Base-by-base conservation (phyloP, 2,797 vertebrate genomes). In the Potorous gilbertii region DNA sequence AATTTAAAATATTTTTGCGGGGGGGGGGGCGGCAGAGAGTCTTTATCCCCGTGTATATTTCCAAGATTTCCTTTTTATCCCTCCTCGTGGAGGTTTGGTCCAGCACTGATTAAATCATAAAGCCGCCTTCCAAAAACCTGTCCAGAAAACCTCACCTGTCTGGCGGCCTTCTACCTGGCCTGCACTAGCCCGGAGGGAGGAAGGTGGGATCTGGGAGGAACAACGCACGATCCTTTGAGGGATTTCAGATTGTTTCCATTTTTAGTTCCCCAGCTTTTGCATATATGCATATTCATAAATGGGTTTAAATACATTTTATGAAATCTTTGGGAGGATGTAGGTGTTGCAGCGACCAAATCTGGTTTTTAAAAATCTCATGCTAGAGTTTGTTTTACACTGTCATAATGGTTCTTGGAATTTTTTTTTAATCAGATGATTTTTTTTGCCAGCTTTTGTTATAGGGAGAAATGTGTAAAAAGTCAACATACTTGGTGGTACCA, bases 241-340 rank as follows among this genome's bases (percentile, higher is more conserved):
- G 16, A 93, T 95, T 81, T 97, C n/a, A 94, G 94, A 91, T 92
- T 91, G 52, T 92, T 96, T 92, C 95, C 96, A 31, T 97, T 92
- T 81, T 91, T 56, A 92, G 90, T 96, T 97, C 96, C 92, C 94
- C 92, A 93, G 66, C 66, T 66, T 97, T 95, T 97, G 93, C 96
- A 93, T 96, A 93, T 96, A 92, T 97, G 91, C 96, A 97, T 98
- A 98, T 97, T 97, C 96, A 96, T 97, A 89, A 91, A 29, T 89
- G 29, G 21, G 29, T n/a, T 28, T 93, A 40, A 27, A 0, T 0
- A 56, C 92, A 52, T 96, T 95, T 46, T 91, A 92, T 92, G 4
- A 56, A n/a, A 16, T 96, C 92, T 46, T 89, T 96, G 55, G n/a
- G n/a, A n/a, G n/a, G 96, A 93, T 93, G 62, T 91, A 89, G 90